A percentile compares a stretch with the other conserved stretches of the same genome.
Evolutionary conservation across 2,797 vertebrate genomes (phyloP).

Genomic region (Agapornis canus): DNA sequence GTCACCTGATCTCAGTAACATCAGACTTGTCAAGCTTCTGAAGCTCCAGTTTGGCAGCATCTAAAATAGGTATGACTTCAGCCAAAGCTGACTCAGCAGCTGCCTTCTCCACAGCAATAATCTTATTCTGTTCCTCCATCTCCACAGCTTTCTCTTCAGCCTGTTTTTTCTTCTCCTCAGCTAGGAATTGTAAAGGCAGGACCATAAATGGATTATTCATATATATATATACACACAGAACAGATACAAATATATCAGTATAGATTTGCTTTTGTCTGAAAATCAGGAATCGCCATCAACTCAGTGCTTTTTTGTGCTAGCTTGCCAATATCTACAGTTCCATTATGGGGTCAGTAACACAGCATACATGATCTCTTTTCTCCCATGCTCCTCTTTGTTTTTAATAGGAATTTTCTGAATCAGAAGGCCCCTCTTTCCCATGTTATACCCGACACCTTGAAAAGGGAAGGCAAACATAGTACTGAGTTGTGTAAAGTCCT

Average conservation of each 20-base stretch:
- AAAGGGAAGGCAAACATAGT: background rate
- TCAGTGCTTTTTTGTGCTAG: background rate
- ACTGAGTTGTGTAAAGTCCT: background rate
- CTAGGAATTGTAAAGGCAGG: slow-evolving; percentile 64
- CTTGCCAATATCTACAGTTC: background rate
- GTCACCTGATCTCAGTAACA: slow-evolving; percentile 94
- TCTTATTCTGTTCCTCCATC: slow-evolving; percentile 91
- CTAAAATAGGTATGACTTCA: slow-evolving; percentile 90
- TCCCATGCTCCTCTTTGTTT: background rate
- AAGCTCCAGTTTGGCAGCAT: slow-evolving; percentile 89
- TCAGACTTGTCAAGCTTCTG: slow-evolving; percentile 95
- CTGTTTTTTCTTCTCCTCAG: slow-evolving; percentile 90
- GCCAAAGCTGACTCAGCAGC: slow-evolving; percentile 90
- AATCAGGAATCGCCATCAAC: background rate
- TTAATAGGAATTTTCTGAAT: background rate
- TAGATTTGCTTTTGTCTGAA: background rate
- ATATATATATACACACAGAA: background rate
- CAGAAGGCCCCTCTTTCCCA: background rate
- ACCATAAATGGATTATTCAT: background rate
- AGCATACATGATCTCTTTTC: background rate
- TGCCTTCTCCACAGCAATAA: slow-evolving; percentile 89
- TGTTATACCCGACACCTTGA: background rate
- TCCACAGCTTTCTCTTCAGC: slow-evolving; percentile 93
- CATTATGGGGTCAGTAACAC: background rate
- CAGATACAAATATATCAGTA: background rate